These are phyloP conservation scores for Morus bassanus DNA, from an alignment of 2,797 vertebrate species.

Conservation along the genomic window DNA sequence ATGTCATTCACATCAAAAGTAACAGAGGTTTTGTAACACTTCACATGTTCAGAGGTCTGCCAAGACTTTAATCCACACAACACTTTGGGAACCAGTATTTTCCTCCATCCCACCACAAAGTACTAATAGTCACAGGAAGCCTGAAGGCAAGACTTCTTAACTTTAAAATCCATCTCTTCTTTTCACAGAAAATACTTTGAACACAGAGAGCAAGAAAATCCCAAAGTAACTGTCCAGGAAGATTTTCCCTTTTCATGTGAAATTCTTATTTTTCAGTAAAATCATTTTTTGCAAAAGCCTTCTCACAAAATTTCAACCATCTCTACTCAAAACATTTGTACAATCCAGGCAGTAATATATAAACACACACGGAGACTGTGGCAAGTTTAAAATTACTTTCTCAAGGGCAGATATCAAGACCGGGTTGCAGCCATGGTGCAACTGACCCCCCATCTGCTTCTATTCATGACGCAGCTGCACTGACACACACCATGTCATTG, in stretches of 20 bases:
- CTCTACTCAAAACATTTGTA: neutral
- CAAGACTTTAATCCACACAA: neutral
- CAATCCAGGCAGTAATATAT: neutral
- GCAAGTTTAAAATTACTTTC: neutral
- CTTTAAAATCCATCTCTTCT: neutral
- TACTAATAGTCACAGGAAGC: neutral
- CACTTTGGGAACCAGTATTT: neutral
- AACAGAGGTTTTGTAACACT: neutral
- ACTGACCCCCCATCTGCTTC: neutral
- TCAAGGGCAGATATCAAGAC: neutral
- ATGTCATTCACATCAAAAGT: neutral
- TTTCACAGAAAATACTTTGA: neutral
- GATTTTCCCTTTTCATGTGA: neutral
- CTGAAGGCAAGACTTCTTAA: neutral
- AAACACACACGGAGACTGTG: neutral
- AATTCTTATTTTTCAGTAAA: neutral
- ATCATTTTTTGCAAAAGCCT: neutral
- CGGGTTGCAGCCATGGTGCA: neutral
- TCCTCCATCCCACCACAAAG: neutral
- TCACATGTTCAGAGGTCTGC: neutral
- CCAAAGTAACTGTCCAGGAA: neutral
- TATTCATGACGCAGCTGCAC: neutral
- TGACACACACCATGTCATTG: rapidly evolving
- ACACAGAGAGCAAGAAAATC: neutral
- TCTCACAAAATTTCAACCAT: neutral